Base-by-base conservation (phyloP, 1,140 invertebrate species). In the Eriocheir sinensis region DNA sequence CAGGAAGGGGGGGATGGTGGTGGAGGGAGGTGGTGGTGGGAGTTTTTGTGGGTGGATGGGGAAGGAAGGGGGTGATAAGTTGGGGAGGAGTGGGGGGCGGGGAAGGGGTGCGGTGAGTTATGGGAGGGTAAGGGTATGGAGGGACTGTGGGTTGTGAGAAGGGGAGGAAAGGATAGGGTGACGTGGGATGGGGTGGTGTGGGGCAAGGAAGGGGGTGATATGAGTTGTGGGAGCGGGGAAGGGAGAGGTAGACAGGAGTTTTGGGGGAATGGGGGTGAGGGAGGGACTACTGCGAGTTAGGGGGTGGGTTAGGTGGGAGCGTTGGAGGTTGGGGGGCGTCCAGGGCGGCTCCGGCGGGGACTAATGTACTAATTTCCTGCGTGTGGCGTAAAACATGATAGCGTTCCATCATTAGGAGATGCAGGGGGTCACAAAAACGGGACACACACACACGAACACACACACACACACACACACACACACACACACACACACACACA, bases 291-390 rank as follows among this genome's bases (percentile, higher is more conserved):
- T 48, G 4, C 44, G 44, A 15, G 44, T 8, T 4, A 15, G n/a
- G 53, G 81, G 81, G 81, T 38, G 81, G 30, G 32, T n/a, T n/a
- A 40, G 38, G n/a, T n/a, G 30, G 38, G 38, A 32, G 81, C 32
- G 34, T 12, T 2, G 15, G 9, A 2, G 34, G 81, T 85, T n/a
- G 12, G 40, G 40, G 30, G 30, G 15, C 81, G 12, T 12, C 30
- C 30, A 86, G n/a, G 21, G 83, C 40, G 36, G 27, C 83, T 86
- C 60, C 60, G 60, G 60, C 60, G 21, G 60, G 60, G 60, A 72
- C 60, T 72, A 72, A 72, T 72, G 60, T 72, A 72, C n/a, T 72
- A 72, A 72, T 72, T 72, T 72, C 60, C 60, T 27, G 17, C n/a
- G 60, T n/a, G 60, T n/a, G 60, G 60, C 12, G 60, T n/a, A 72